Percentiles rank a stretch among this genome's conserved stretches.
These are phyloP conservation scores for Pomatorhinus ruficollis DNA, from an alignment of 2,113 vertebrate species.

Conservation along the genomic window DNA sequence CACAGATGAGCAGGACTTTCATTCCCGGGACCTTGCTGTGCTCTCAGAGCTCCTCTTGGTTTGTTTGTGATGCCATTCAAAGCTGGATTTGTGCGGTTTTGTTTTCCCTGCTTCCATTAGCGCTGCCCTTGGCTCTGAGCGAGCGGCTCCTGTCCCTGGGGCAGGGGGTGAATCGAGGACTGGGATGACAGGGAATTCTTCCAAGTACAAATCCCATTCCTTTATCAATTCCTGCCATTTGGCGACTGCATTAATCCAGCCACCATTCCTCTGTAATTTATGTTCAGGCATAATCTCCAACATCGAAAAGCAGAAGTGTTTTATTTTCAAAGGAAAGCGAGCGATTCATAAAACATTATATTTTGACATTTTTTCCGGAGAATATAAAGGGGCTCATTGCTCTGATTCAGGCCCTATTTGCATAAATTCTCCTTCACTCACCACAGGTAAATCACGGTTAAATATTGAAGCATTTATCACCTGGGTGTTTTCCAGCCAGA, in stretches of 20 bases:
- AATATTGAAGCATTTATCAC: slow-evolving; percentile 75
- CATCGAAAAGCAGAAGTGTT: slow-evolving; percentile 38
- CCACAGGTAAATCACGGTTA: slow-evolving; percentile 73
- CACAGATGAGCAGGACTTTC: slow-evolving; percentile 38
- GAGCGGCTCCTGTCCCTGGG: background rate
- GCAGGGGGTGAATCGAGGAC: background rate
- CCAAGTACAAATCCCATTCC: background rate
- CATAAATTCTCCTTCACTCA: slow-evolving; percentile 68
- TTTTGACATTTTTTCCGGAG: slow-evolving; percentile 48
- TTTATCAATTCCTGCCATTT: background rate
- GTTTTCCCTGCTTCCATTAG: background rate
- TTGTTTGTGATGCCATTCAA: slow-evolving; percentile 32
- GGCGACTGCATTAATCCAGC: background rate
- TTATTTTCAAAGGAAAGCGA: slow-evolving; percentile 55
- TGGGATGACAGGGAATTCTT: background rate
- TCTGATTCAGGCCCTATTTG: slow-evolving; percentile 64
- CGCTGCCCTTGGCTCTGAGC: background rate
- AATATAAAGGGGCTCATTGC: slow-evolving; percentile 60
- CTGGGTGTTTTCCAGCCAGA: slow-evolving; percentile 48
- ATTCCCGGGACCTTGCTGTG: slow-evolving; percentile 21
- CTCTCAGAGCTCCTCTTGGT: background rate
- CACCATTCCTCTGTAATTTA: slow-evolving; percentile 27
- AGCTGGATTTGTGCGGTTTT: background rate
- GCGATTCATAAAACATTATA: slow-evolving; percentile 63
- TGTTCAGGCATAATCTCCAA: slow-evolving; percentile 5